Evolutionary conservation across 2,113 vertebrate species (phyloP).

Genomic region (Anhinga anhinga): DNA sequence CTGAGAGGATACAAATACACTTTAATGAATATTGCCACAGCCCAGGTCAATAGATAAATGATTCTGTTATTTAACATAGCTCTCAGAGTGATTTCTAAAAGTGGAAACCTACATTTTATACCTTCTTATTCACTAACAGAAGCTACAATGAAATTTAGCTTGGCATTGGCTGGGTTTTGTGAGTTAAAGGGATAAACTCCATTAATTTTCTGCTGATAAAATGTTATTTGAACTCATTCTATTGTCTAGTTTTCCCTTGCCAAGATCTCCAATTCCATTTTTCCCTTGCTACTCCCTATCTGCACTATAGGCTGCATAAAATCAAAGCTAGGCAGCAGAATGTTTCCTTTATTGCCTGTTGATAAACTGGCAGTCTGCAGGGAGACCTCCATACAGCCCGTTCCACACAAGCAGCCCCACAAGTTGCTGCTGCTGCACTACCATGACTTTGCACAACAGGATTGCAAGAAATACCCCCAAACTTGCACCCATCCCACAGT

Average conservation of each 20-base stretch:
- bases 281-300: slow-evolving; percentile 13
- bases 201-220: slow-evolving; percentile 68
- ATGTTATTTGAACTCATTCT: slow-evolving; percentile 60
- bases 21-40: slow-evolving; percentile 18
- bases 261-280: slow-evolving; percentile 28
- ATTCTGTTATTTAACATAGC: slow-evolving; percentile 29
- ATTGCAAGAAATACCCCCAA: not conserved
- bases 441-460: not conserved
- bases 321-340: not conserved
- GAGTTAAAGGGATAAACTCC: slow-evolving; percentile 42
- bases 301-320: not conserved
- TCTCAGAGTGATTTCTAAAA: slow-evolving; percentile 27
- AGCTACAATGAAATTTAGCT: slow-evolving; percentile 27
- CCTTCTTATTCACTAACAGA: not conserved
- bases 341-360: slow-evolving; percentile 30
- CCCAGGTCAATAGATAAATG: slow-evolving; percentile 31
- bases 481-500: not conserved
- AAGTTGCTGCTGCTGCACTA: not conserved
- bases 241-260: slow-evolving; percentile 51
- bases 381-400: not conserved
- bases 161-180: slow-evolving; percentile 1
- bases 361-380: not conserved
- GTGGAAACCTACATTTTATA: slow-evolving; percentile 16
- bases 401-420: not conserved
- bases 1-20: not conserved